Conservation (phyloP, 2,888 invertebrate genomes). For the Pelosia muscerda region DNA sequence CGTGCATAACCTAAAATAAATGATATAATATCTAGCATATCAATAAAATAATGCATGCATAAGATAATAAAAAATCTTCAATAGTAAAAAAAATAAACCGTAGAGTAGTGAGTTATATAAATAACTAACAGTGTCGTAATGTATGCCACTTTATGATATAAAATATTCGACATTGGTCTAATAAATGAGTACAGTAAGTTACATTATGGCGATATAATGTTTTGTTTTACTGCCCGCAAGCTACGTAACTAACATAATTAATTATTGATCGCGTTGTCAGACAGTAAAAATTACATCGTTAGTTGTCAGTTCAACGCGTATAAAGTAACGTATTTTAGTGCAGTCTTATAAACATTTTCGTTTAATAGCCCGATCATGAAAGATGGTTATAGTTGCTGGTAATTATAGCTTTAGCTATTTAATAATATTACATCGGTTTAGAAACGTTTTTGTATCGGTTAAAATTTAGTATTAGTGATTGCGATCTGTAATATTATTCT, state of each 20-base stretch:
- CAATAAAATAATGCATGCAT: no score
- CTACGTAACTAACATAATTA: neutral
- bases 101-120: neutral
- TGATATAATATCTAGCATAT: no score
- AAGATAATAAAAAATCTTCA: neutral
- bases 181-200: neutral
- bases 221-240: conserved; percentile 9
- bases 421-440: neutral
- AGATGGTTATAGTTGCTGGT: neutral
- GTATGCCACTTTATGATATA: neutral
- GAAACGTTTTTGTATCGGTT: neutral
- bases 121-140: neutral
- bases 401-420: neutral
- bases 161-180: conserved; percentile 1
- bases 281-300: conserved; percentile 8
- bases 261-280: conserved; percentile 15
- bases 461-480: neutral
- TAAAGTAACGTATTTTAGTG: neutral
- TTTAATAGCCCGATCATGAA: neutral
- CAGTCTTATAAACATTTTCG: neutral
- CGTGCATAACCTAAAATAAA: neutral
- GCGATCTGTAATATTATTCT: no score
- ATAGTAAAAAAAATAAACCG: neutral
- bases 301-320: neutral
- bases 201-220: conserved; percentile 3